Base-by-base conservation (phyloP, 2,888 invertebrate species). In the Melangyna quadrimaculata region DNA sequence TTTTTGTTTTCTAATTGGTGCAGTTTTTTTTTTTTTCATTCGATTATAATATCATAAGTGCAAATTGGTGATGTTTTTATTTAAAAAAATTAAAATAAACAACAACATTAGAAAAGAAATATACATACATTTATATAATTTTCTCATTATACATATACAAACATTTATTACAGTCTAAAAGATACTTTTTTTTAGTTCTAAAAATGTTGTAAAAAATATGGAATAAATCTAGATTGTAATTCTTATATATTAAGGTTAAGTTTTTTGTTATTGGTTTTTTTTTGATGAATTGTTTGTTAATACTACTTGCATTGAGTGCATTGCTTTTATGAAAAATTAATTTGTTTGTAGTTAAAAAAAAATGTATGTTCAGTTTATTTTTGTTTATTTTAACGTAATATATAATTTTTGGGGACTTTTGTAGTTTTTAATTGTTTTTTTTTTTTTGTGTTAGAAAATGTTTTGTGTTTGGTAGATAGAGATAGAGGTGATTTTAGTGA, bases 271-370 rank as follows among this genome's bases (percentile, higher is more conserved):
- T 17, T 19, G 37, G 48, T 61, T 19, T 22, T 48, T 69, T 35
- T 29, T 17, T 19, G 37, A 55, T 61, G 14, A 48, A 35, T 80
- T 74, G 65, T 48, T 79, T n/a, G n/a, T 74, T 37, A 71, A 74
- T 79, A 70, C 48, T 75, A 84, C 32, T 84, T 84, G 84, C 84
- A 84, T 84, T 84, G 84, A 72, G 84, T 84, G 84, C 84, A 84
- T 84, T 84, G 84, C 71, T 84, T 79, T 48, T 59, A 57, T 69
- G 67, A 67, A 67, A 19, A 65, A 24, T 48, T 27, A 19, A 2
- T 37, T 53, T 55, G 51, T 69, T 43, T 67, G 59, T 24, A 59
- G 37, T 59, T 61, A 10, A n/a, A 37, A 22, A 37, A 61, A 24
- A 17, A 17, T 2, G n/a, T 5, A 9, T 67, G 29, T 17, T 3